A percentile compares a stretch with the other conserved stretches of the same genome.
phyloP scores from a whole-genome alignment of 1,140 invertebrate genomes.

The Drosophila leontia region DNA sequence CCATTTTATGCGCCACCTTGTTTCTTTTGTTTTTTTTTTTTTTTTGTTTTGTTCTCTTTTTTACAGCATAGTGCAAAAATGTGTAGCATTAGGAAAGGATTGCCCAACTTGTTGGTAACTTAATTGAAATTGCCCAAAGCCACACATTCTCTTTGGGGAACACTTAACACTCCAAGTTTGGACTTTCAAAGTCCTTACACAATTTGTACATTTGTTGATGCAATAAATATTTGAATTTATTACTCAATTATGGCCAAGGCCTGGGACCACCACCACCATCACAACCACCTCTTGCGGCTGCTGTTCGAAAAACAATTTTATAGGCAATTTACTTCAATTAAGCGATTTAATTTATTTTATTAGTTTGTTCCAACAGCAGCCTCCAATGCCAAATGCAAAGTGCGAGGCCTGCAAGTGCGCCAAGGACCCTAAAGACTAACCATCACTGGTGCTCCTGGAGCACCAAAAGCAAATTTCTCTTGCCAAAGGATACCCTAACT shows the following conservation, averaged over 20 bases:
- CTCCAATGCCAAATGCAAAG: conserved; percentile 59
- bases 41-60: background rate
- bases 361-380: conserved; percentile 45
- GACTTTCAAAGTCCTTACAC: conserved; percentile 10
- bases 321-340: conserved; percentile 76
- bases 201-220: conserved; percentile 64
- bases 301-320: conserved; percentile 68
- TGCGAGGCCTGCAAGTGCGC: conserved; percentile 45
- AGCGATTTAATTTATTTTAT: conserved; percentile 78
- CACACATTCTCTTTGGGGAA: background rate
- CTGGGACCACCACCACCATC: background rate
- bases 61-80: conserved; percentile 52
- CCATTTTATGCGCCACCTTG: background rate
- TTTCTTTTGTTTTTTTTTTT: background rate
- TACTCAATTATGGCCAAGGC: conserved; percentile 58
- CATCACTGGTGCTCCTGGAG: conserved; percentile 4
- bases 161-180: conserved; percentile 46
- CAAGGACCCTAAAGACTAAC: conserved; percentile 26
- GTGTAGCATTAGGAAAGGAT: conserved; percentile 48
- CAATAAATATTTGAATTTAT: conserved; percentile 75
- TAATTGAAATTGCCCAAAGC: conserved; percentile 62
- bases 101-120: conserved; percentile 42
- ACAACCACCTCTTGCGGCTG: conserved; percentile 5
- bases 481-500: background rate
- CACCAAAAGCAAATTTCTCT: background rate